phyloP scores from a whole-genome alignment of 2,113 vertebrate species.

The Indicator indicator region DNA sequence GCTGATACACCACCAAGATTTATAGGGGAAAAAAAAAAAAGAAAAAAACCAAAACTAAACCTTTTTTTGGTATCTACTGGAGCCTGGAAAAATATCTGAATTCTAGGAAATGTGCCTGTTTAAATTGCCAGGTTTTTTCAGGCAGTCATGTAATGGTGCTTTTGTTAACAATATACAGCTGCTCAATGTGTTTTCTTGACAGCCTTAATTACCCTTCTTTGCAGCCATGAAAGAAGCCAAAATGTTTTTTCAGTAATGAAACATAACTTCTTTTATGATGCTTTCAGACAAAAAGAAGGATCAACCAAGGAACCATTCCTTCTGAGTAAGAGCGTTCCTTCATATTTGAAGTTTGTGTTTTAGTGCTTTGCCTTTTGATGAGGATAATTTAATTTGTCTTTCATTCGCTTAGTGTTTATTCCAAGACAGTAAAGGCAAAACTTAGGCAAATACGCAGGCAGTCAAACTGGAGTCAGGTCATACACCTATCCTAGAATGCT shows the following conservation, averaged over 20 bases:
- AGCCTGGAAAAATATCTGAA: conserved; percentile 52
- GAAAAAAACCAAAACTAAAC: not conserved
- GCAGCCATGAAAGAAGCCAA: conserved; percentile 64
- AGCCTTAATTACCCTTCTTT: conserved; percentile 76
- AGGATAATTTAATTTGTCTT: conserved; percentile 58
- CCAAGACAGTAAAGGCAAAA: conserved; percentile 49
- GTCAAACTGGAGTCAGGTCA: not conserved
- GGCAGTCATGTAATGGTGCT: conserved; percentile 55
- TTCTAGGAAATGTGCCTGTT: conserved; percentile 69
- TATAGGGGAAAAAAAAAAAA: conserved; percentile 11
- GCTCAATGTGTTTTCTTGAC: conserved; percentile 69
- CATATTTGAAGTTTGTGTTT: conserved; percentile 59
- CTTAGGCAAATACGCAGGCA: not conserved
- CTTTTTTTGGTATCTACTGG: conserved; percentile 34
- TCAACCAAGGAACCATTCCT: conserved; percentile 13
- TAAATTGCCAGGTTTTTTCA: conserved; percentile 40
- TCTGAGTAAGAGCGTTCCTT: conserved; percentile 39
- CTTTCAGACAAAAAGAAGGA: conserved; percentile 52
- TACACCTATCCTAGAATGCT: not conserved
- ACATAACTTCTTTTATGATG: conserved; percentile 66
- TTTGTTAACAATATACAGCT: conserved; percentile 76
- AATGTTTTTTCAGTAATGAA: conserved; percentile 65
- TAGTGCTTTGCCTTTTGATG: conserved; percentile 41
- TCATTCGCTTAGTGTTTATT: conserved; percentile 34
- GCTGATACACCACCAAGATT: conserved; percentile 31